Evolutionary conservation across 2,888 invertebrate genomes (phyloP), one percentile per base, ranked within the genome.

Genomic region (Chrysina gloriosa): DNA sequence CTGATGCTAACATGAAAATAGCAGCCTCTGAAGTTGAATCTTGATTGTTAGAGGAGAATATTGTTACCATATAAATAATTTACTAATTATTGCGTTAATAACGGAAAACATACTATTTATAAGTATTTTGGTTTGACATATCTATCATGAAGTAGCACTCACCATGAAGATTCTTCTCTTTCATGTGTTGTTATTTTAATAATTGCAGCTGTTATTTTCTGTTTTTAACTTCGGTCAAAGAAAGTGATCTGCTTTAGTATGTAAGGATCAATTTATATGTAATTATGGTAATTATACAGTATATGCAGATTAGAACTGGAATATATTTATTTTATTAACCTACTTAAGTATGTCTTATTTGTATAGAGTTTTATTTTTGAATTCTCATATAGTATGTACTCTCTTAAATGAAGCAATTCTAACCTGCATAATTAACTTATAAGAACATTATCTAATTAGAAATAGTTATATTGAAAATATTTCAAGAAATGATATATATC

Each of bases 301-400:
- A 42, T 61, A 61, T 61, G 58, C 58, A 61, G 58, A 61, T 61
- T 61, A 61, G 58, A 61, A 61, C 58, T 42, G 58, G n/a, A 61
- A 7, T 56, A 34, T 58, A 39, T 58, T 27, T 61, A 61, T 61
- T 61, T 27, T 42, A 52, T 29, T 52, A 52, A 25, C 19, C 42
- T 42, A 61, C 58, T 61, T 61, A 61, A 61, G 27, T 61, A 25
- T 16, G 14, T 19, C 19, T 39, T 27, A 27, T 42, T 16, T 45
- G 11, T 58, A 25, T 58, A 36, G 11, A 58, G 9, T 27, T 42
- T 61, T 61, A 61, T 42, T 42, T 61, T 61, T 42, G 14, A 61
- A 21, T 45, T 42, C 27, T 42, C 39, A 23, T 61, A 45, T 4
- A 14, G 42, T 61, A 42, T 29, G 45, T 27, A 39, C 39, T 54